A percentile compares a stretch with the other conserved stretches of the same genome.
phyloP scores from a whole-genome alignment of 2,888 invertebrate genomes.

The Trissolcus brochymenae region DNA sequence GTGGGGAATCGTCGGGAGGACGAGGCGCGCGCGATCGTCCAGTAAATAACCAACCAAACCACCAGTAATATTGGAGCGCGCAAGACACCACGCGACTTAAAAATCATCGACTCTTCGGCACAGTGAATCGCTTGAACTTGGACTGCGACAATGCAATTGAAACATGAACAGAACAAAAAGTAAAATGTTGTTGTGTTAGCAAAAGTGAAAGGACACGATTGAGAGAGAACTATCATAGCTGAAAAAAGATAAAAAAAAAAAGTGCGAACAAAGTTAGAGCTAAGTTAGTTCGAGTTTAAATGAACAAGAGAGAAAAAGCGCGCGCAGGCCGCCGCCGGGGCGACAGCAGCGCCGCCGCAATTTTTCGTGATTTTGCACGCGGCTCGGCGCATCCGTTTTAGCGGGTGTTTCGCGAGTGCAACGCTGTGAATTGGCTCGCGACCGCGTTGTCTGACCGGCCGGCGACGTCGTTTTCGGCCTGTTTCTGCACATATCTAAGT shows the following conservation, averaged over 20 bases:
- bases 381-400: slow-evolving; percentile 21
- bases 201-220: not conserved
- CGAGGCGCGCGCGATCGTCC: not conserved
- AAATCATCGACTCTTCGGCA: slow-evolving; percentile 8
- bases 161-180: not conserved
- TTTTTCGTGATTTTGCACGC: slow-evolving; percentile 29
- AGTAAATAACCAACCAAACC: slow-evolving; percentile 25
- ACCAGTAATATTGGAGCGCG: slow-evolving; percentile 13
- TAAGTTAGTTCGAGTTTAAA: slow-evolving; percentile 1
- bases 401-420: slow-evolving; percentile 24
- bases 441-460: slow-evolving; percentile 1
- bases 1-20: slow-evolving; percentile 10
- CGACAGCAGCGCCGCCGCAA: slow-evolving; percentile 29
- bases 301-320: slow-evolving; percentile 16
- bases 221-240: not conserved
- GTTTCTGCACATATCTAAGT: not conserved
- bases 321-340: slow-evolving; percentile 24
- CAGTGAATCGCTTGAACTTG: not conserved
- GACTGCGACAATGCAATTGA: not conserved
- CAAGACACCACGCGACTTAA: slow-evolving; percentile 16
- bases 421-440: slow-evolving; percentile 14
- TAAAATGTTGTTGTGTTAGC: not conserved
- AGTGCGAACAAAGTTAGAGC: not conserved
- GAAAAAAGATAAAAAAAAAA: not conserved
- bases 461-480: not conserved